Base-by-base conservation (phyloP, 2,888 invertebrate genomes). In the Cheilosia grossa region DNA sequence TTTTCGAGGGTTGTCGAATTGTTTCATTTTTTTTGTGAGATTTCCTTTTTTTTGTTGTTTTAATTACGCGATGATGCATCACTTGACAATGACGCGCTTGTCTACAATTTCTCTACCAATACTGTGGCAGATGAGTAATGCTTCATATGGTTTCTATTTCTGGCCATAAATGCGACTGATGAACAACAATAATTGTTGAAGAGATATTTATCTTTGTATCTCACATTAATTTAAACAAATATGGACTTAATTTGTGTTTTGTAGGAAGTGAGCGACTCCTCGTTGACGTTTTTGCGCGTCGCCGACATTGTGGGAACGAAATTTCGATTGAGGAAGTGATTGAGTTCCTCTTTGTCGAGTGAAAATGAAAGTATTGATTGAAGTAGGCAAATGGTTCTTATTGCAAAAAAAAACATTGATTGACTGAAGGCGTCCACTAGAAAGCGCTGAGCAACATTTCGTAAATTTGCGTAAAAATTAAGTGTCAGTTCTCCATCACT, bases 91-190 rank as follows among this genome's bases (percentile, higher is more conserved):
- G n/a, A 30, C 58, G 49, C 30, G 7, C 19, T 51, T 64, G 54
- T 66, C 53, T 54, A 54, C 47, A 73, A 66, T 53, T 66, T 17
- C 44, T 24, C 33, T 54, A 15, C 13, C 15, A 40, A 58, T 75
- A 66, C 40, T 40, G 66, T 51, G 19, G 40, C n/a, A n/a, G 51
- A 67, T 75, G 75, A 75, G 75, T 75, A 67, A 67, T 67, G 53
- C 27, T 49, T 24, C 21, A 30, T 27, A 54, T 33, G 54, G 9
- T 33, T 77, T 17, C 56, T 30, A 5, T 37, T 77, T 19, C 51
- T 30, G 6, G 63, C 40, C 47, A 54, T 47, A 69, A 69, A 56
- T 67, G 67, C 40, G 61, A 37, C 37, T 10, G 10, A 74, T 63
- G 67, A 81, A 49, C 73, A 64, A 74, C 58, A 37, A 30, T 9